Evolutionary conservation across 2,113 vertebrate species (phyloP), one percentile per base, ranked within the genome.

Genomic region (human): DNA sequence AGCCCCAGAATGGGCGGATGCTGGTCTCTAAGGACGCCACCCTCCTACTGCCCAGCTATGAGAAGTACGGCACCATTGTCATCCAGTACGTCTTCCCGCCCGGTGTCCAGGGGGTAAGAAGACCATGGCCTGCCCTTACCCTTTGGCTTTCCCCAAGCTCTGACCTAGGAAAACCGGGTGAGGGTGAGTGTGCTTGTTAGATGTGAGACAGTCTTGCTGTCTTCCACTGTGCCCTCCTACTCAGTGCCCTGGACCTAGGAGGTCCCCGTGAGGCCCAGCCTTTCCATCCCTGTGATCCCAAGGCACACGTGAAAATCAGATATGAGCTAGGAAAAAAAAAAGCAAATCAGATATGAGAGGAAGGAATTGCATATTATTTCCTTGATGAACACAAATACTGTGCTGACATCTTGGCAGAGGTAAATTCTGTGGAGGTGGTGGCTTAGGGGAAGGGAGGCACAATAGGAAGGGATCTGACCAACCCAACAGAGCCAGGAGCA

Each of bases 81-180:
- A 99, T 99, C 98, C 99, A 99, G 98, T 99, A 99, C 89, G 99
- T 99, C 99, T 99, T 99, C 99, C 99, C 99, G 93, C 99, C 99
- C 57, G 99, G 99, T 90, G 98, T 99, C 57, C 97, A 98, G 90
- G 98, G 98, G 98, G 98, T 98, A 98, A 98, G 97, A 94, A 88
- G 66, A 94, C 89, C 61, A 32, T 22, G 7, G 32, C 82, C 59
- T 64, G 59, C 70, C 72, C 59, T 90, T 64, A 35, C 50, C 92
- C 9, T 76, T 68, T 79, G 83, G n/a, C 57, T 75, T 95, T 75
- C 70, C 87, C 87, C 52, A 40, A n/a, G 79, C 55, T 75, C 73
- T 70, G 68, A 80, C 45, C 32, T 89, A 64, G 48, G 80, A 81
- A 88, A 88, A 66, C 64, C 50, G n/a, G 79, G 70, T 57, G 45